phyloP scores from a whole-genome alignment of 2,113 vertebrate species.

The Daboia siamensis region DNA sequence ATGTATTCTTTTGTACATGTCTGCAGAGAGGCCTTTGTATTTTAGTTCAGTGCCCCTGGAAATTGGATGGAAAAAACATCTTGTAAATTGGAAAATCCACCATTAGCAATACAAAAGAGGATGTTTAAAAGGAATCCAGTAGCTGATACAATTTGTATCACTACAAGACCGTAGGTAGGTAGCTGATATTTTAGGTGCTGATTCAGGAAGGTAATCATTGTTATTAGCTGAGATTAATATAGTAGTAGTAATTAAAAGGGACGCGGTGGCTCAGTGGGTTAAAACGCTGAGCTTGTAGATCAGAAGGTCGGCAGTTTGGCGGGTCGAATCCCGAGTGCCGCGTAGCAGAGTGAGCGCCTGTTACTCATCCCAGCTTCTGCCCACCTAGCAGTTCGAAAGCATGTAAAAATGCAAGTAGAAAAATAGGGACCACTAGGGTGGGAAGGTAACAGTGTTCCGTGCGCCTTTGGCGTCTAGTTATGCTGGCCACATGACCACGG shows the following conservation, averaged over 20 bases:
- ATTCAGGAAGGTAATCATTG: constrained; percentile 36
- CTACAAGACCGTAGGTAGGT: constrained; percentile 33
- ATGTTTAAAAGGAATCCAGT: constrained; percentile 35
- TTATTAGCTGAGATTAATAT: background rate
- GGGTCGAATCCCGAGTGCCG: no score
- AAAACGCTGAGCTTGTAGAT: no score
- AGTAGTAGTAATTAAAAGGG: background rate
- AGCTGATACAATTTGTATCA: constrained; percentile 46
- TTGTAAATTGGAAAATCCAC: constrained; percentile 39
- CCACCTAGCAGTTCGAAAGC: no score
- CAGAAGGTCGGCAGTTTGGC: no score
- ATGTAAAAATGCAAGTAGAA: no score
- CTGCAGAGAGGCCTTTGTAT: constrained; percentile 30
- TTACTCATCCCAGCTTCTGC: no score
- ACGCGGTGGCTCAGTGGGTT: no score
- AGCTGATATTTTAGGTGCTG: constrained; percentile 37
- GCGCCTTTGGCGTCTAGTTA: no score
- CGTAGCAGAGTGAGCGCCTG: no score
- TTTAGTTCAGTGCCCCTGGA: constrained; percentile 30
- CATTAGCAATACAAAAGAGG: constrained; percentile 39
- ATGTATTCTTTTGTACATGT: constrained; percentile 41
- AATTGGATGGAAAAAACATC: constrained; percentile 26
- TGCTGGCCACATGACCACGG: no score
- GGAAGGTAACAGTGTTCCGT: no score
- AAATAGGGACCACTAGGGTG: no score